Evolutionary conservation across 2,888 invertebrate genomes (phyloP), one percentile per base, ranked within the genome.

Genomic region (Epirrhoe tristata): DNA sequence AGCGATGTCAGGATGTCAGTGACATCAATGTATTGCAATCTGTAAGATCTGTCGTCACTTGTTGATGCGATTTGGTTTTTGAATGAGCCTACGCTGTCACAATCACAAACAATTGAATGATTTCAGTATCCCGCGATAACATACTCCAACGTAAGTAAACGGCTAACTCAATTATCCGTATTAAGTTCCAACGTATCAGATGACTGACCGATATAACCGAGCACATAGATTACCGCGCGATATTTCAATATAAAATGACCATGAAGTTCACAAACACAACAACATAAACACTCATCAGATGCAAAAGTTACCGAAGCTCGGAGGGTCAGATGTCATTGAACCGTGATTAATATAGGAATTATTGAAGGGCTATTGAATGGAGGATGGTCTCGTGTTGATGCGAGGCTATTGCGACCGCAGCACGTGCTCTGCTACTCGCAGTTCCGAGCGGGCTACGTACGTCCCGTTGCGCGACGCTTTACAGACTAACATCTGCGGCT

Each of bases 381-480:
- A 74, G 74, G 74, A 74, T 74, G 66, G 55, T 64, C 36, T 74
- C 72, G 69, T 76, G 67, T 61, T 70, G 74, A 73, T 77, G 76
- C 75, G 78, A 78, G 77, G 78, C 79, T 73, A 74, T 61, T 61
- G 58, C 68, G 59, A 71, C 68, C 70, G 62, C 72, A 71, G 68
- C 78, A 77, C 78, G 77, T 76, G 78, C 68, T 55, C 68, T 62
- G 76, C n/a, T 8, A 39, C 50, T 51, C 75, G 74, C 69, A 58
- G 77, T 77, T 78, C 70, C 74, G 76, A 77, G 80, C 75, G 76
- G 67, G 79, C 75, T 79, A 82, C 91, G 91, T 90, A 85, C 86
- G 85, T 74, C 81, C 89, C 85, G 87, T 84, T 81, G 87, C 90
- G 88, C 91, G 90, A 83, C 89, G 81, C 79, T 75, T 72, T 77